Percentiles rank a stretch among this genome's conserved stretches.
Conservation (phyloP, 2,888 invertebrate species). For the Drosophila anomalata region DNA sequence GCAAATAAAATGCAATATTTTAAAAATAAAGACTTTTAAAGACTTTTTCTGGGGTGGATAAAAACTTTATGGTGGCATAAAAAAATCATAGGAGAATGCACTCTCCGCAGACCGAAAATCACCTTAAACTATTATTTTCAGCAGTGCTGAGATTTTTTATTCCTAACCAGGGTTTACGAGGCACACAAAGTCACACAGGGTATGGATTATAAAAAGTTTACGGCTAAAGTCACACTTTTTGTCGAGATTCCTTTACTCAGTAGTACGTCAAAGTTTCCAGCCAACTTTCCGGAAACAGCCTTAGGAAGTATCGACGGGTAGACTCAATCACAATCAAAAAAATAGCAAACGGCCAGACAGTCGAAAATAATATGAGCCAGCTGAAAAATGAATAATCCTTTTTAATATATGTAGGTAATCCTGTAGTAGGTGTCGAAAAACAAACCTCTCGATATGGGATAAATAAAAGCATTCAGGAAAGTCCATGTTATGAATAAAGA, state of each 20-base stretch:
- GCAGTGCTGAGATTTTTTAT: constrained; percentile 12
- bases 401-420: no score
- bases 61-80: constrained; percentile 9
- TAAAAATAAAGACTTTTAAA: constrained; percentile 54
- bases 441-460: background rate
- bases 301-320: constrained; percentile 43
- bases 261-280: constrained; percentile 37
- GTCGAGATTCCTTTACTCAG: background rate
- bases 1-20: constrained; percentile 76
- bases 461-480: constrained; percentile 2
- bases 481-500: constrained; percentile 7
- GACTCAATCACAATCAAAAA: constrained; percentile 40
- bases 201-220: constrained; percentile 1
- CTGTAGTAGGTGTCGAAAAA: background rate
- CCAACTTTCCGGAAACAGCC: constrained; percentile 48
- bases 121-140: constrained; percentile 11
- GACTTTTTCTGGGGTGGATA: constrained; percentile 13
- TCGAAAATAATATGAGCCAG: constrained; percentile 6
- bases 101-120: constrained; percentile 3
- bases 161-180: constrained; percentile 2
- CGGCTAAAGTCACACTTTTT: background rate
- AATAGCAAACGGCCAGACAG: constrained; percentile 29
- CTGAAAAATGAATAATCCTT: constrained; percentile 21
- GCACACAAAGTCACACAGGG: constrained; percentile 17
- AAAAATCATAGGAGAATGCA: constrained; percentile 8